Base-by-base conservation (phyloP, 2,797 vertebrate species). In the Poliocrania exsul region DNA sequence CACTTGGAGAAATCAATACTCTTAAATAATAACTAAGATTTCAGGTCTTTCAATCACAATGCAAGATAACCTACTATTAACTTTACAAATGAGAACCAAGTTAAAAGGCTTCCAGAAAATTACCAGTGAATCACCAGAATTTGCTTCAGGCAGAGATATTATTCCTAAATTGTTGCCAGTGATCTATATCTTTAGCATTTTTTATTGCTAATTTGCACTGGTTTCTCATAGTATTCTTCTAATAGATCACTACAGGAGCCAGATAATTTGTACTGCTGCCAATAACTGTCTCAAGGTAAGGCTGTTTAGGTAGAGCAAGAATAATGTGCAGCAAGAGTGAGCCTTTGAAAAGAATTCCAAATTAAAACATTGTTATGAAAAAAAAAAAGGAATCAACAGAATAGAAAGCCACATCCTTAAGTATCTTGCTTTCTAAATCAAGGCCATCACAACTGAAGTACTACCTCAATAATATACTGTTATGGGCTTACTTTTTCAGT, bases 101-200 rank as follows among this genome's bases (percentile, higher is more conserved):
- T 81, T 97, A 93, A 97, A 97, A 97, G 90, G 82, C 86, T 95
- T 90, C 94, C 77, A 93, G 93, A 46, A 96, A 96, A 95, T 96
- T 85, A 95, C 79, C 88, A 93, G 73, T 93, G 94, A 95, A 96
- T 96, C 96, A 96, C 89, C 77, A 93, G 89, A 96, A 94, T 92
- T 88, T 81, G 78, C 90, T 96, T 89, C 85, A 93, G 80, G 83
- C 78, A 92, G 65, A 95, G 71, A 95, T 90, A 94, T 95, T 95
- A 87, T 78, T 96, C 53, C 72, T 93, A 92, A 95, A 91, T 75
- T 94, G 83, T 90, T 91, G 83, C 69, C 82, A 73, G 46, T 92
- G 88, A 95, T 88, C 81, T 89, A 92, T 86, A 90, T 86, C 57
- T 92, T 92, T 58, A 90, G 79, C 57, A 75, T 58, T 95, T 92